Evolutionary conservation across 2,888 invertebrate genomes (phyloP).

Genomic region (Zaprionus bogoriensis): DNA sequence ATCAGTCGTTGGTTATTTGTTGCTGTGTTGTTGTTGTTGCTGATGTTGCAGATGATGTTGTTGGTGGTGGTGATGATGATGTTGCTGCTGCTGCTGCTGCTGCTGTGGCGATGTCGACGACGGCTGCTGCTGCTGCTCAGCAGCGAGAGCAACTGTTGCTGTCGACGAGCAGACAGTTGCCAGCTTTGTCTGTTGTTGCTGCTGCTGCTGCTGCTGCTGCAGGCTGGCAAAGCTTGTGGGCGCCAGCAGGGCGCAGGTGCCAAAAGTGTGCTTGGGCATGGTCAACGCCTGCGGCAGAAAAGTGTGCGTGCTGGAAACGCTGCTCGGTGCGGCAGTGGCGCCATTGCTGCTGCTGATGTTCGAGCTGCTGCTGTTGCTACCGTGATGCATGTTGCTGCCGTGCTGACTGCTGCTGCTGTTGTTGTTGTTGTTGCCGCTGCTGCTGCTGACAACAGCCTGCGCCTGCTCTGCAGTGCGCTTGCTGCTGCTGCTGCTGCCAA

Average conservation of each 20-base stretch:
- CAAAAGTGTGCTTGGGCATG: constrained; percentile 81
- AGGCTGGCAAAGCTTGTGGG: constrained; percentile 72
- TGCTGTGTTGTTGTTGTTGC: constrained; percentile 47
- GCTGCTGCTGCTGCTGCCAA: constrained; percentile 12
- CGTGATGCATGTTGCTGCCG: no score
- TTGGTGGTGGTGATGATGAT: constrained; percentile 13
- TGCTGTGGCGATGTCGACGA: constrained; percentile 21
- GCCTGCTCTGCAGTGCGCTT: constrained; percentile 38
- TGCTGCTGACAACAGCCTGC: constrained; percentile 60
- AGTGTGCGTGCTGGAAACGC: constrained; percentile 50
- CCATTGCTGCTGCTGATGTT: constrained; percentile 38
- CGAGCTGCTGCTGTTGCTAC: constrained; percentile 4
- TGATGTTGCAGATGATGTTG: constrained; percentile 34
- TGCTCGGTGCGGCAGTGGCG: constrained; percentile 34
- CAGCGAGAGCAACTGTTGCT: constrained; percentile 9
- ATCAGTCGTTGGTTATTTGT: constrained; percentile 79
- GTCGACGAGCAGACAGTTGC: constrained; percentile 17
- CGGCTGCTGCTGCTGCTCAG: constrained; percentile 19
- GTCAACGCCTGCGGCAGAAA: constrained; percentile 52
- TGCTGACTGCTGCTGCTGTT: constrained; percentile 2
- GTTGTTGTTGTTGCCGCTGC: constrained; percentile 16
- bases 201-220: constrained; percentile 47
- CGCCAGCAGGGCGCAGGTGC: constrained; percentile 80
- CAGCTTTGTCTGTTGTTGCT: constrained; percentile 13
- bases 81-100: constrained; percentile 21